Evolutionary conservation across 2,888 invertebrate genomes (phyloP).

Genomic region (Himalopsyche tibetana): DNA sequence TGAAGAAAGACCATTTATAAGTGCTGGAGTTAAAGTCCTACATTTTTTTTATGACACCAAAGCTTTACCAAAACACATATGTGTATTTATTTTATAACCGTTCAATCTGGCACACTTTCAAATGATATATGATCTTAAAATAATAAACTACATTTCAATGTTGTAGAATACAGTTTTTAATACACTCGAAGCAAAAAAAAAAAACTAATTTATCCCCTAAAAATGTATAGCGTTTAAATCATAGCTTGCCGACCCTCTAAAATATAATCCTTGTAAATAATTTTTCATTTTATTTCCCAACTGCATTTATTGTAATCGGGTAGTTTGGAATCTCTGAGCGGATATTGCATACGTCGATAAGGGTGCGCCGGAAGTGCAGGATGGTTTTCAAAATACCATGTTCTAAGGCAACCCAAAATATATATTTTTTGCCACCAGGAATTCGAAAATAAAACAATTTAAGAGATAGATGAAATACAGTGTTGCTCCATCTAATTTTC

Average conservation of each 20-base stretch:
- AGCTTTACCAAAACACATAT: too few species aligned
- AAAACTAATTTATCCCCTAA: neutral
- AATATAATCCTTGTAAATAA: constrained; percentile 36
- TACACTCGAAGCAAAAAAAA: neutral
- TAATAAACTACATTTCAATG: too few species aligned
- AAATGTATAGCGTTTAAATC: neutral
- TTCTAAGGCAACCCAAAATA: neutral
- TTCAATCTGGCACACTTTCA: too few species aligned
- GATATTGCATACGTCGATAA: constrained; percentile 54
- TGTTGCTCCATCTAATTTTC: too few species aligned
- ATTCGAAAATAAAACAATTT: too few species aligned
- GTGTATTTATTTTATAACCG: too few species aligned
- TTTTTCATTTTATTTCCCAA: constrained; percentile 42
- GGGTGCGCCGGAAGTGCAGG: constrained; percentile 53
- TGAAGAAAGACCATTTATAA: too few species aligned
- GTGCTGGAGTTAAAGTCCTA: too few species aligned
- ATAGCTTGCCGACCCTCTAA: constrained; percentile 14
- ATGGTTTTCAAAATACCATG: constrained; percentile 22
- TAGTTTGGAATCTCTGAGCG: constrained; percentile 51
- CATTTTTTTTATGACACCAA: too few species aligned
- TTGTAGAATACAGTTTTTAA: neutral
- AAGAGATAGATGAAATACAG: too few species aligned
- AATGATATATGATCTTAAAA: too few species aligned
- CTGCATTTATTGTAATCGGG: constrained; percentile 42
- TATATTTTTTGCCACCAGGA: too few species aligned